Base-by-base conservation (phyloP, 2,888 invertebrate species). In the Oxyteleia sp. region DNA sequence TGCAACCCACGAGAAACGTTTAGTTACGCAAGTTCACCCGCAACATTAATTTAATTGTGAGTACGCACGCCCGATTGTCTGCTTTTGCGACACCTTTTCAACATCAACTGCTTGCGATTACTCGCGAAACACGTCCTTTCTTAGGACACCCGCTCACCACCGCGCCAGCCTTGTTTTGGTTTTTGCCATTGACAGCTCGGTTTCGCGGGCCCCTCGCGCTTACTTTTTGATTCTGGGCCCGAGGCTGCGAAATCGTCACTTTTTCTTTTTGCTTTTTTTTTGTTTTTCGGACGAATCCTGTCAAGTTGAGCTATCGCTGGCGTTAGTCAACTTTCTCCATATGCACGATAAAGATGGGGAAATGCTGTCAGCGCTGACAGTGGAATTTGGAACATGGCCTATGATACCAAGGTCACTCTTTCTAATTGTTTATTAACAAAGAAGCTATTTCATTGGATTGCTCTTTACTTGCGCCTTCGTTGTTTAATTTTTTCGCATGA, bases 361-460 rank as follows among this genome's bases (percentile, higher is more conserved):
- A 83, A 69, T 72, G 81, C 69, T n/a, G n/a, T n/a, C 71, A 76
- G 68, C 45, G 66, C 53, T 83, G 68, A 74, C 63, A 78, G 74
- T 78, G 82, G 82, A 83, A 83, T 83, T 83, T 83, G 82, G 82
- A 83, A 78, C 72, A 68, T 83, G 59, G 61, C 78, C 63, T 78
- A 49, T 69, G 45, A 68, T 83, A 53, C 55, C 72, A 83, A n/a
- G n/a, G n/a, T n/a, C n/a, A n/a, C n/a, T n/a, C n/a, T n/a, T n/a
- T n/a, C n/a, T n/a, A n/a, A n/a, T n/a, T n/a, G n/a, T n/a, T n/a
- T n/a, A n/a, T n/a, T n/a, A n/a, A n/a, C n/a, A n/a, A n/a, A n/a
- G n/a, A n/a, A n/a, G n/a, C n/a, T n/a, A n/a, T n/a, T n/a, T n/a
- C n/a, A n/a, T n/a, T n/a, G n/a, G n/a, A n/a, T n/a, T n/a, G n/a